These are phyloP conservation scores for Gymnorhina tibicen DNA, from an alignment of 2,113 vertebrate genomes.

Conservation along the genomic window DNA sequence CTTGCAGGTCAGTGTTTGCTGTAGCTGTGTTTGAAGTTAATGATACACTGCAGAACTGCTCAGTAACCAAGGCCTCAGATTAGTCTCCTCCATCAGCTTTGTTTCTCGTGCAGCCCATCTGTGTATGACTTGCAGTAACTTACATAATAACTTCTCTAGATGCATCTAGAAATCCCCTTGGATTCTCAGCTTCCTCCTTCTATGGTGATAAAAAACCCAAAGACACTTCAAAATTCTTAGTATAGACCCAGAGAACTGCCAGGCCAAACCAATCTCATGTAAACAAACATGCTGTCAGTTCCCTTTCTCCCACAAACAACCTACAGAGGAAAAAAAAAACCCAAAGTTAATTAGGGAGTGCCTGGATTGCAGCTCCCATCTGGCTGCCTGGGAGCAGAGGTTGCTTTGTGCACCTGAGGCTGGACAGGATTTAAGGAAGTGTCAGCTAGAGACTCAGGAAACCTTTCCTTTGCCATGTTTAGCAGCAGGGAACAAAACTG, in stretches of 20 bases:
- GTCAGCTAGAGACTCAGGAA: background rate
- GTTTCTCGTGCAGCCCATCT: background rate
- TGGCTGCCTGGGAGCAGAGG: constrained; percentile 32
- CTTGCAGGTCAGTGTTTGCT: background rate
- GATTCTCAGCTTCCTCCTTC: background rate
- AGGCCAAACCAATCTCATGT: background rate
- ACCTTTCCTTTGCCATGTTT: background rate
- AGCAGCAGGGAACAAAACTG: background rate
- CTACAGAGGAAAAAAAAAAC: background rate
- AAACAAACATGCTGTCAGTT: constrained; percentile 6
- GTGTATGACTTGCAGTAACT: background rate
- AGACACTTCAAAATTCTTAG: background rate
- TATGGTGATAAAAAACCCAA: background rate
- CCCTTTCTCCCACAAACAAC: background rate
- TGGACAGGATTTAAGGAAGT: background rate
- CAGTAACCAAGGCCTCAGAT: background rate
- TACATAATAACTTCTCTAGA: background rate
- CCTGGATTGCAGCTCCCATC: constrained; percentile 17
- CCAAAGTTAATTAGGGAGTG: constrained; percentile 23
- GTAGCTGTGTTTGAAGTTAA: background rate
- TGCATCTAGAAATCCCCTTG: background rate
- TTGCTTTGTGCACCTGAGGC: background rate
- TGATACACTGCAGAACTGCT: background rate
- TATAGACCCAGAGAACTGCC: background rate
- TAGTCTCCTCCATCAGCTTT: background rate